These are phyloP conservation scores for Globicephala melas DNA, from an alignment of 2,113 vertebrate genomes.

Conservation along the genomic window DNA sequence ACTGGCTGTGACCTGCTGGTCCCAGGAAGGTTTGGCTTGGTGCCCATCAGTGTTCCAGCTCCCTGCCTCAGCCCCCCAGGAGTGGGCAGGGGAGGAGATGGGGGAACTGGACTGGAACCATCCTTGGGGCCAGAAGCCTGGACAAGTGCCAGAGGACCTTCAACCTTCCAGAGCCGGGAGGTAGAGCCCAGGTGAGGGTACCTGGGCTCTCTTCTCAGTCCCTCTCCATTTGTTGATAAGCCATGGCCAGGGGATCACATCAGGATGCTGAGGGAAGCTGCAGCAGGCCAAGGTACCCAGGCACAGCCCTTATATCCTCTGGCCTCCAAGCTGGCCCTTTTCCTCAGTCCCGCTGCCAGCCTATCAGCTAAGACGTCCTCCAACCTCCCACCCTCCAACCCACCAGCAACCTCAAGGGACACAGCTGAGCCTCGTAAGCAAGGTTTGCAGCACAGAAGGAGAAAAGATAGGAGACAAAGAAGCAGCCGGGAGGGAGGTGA, in stretches of 20 bases:
- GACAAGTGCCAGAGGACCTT: neutral
- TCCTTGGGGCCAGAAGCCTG: neutral
- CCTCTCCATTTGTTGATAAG: neutral
- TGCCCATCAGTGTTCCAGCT: slow-evolving; percentile 28
- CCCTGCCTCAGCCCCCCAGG: slow-evolving; percentile 28
- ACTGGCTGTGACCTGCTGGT: slow-evolving; percentile 1
- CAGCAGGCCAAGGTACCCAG: neutral
- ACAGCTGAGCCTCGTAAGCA: neutral
- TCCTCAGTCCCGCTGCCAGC: neutral
- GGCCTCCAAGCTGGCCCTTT: neutral
- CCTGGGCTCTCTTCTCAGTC: neutral
- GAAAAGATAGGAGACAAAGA: neutral
- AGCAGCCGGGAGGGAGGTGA: neutral
- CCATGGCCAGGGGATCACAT: neutral
- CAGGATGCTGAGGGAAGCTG: neutral
- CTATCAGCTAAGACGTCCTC: neutral
- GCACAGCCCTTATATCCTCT: neutral
- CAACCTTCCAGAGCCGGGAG: neutral
- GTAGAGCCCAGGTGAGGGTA: neutral
- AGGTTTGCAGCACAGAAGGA: neutral
- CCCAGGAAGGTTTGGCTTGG: slow-evolving; percentile 39
- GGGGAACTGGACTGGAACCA: slow-evolving; percentile 54
- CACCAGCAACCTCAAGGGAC: neutral
- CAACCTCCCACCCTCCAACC: neutral
- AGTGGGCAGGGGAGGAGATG: slow-evolving; percentile 48